Conservation (phyloP, 2,797 vertebrate genomes). For the Pteropus rufus region DNA sequence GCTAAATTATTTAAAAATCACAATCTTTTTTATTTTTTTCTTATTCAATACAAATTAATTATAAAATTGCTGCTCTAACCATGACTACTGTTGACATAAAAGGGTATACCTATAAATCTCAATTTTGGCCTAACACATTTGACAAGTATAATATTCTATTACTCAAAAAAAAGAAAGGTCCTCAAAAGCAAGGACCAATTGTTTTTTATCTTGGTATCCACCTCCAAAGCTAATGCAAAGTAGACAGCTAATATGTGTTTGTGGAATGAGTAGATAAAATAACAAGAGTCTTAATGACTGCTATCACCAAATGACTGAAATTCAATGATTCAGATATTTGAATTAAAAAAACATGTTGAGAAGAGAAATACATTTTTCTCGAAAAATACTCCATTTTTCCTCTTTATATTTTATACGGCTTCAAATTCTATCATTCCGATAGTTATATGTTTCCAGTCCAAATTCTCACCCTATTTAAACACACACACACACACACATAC, state of each 20-base stretch:
- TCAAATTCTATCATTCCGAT: neutral
- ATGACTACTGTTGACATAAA: neutral
- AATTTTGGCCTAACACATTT: neutral
- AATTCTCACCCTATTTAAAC: neutral
- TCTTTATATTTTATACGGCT: neutral
- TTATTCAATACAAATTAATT: neutral
- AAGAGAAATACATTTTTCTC: neutral
- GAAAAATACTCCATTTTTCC: neutral
- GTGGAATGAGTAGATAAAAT: neutral
- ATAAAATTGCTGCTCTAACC: neutral
- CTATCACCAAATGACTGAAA: neutral
- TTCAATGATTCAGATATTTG: neutral
- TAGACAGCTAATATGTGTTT: neutral
- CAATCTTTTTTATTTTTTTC: neutral
- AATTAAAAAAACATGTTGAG: neutral
- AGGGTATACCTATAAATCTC: neutral
- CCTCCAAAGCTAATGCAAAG: neutral
- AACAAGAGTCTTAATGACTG: neutral
- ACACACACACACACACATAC: neutral
- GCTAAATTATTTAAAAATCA: constrained; percentile 2
- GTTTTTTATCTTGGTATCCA: neutral
- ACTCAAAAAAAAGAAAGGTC: neutral
- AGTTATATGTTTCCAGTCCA: neutral
- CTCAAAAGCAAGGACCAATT: neutral
- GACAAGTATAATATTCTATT: neutral